Evolutionary conservation across 2,797 vertebrate genomes (phyloP).

Genomic region (Cyclura pinguis): DNA sequence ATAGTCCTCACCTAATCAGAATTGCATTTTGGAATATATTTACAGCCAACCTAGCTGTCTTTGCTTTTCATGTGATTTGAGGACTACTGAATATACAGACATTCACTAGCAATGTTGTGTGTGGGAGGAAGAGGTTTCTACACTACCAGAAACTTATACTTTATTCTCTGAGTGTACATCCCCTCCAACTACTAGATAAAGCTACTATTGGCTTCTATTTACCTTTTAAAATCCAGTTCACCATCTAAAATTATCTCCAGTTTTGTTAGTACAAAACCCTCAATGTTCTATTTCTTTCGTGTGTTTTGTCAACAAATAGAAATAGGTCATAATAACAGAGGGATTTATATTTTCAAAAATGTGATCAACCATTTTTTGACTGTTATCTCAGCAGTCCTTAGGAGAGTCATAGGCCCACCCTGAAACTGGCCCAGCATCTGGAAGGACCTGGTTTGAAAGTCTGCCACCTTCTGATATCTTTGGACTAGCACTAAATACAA

Average conservation of each 20-base stretch:
- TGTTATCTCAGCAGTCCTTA: no score
- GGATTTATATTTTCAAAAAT: no score
- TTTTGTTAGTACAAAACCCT: no score
- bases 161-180: not conserved
- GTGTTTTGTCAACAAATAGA: no score
- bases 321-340: no score
- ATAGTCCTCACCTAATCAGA: not conserved
- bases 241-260: not conserved
- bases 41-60: not conserved
- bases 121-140: not conserved
- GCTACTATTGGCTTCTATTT: not conserved
- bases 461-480: no score
- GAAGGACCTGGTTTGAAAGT: no score
- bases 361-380: no score
- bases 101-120: not conserved
- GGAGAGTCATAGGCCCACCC: no score
- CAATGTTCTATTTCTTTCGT: no score
- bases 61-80: not conserved
- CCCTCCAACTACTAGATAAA: not conserved
- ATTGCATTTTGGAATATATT: not conserved
- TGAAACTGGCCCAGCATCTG: no score
- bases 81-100: not conserved
- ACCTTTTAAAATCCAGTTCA: not conserved
- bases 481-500: no score
- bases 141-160: not conserved